Conservation (phyloP, 2,888 invertebrate species). For the Drosophila imparisetae region DNA sequence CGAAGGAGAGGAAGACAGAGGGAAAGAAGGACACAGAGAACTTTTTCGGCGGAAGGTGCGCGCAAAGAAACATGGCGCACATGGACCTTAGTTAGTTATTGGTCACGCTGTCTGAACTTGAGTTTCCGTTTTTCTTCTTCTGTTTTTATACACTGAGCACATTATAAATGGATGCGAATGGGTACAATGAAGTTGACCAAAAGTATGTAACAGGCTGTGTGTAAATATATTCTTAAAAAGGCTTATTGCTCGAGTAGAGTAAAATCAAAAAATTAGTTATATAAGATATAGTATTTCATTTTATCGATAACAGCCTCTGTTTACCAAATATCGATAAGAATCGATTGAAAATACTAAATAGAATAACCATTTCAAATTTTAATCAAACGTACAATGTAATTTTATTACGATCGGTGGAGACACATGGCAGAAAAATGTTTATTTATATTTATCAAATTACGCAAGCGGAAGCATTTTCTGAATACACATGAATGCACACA, state of each 20-base stretch:
- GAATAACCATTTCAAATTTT: background rate
- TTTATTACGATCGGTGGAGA: background rate
- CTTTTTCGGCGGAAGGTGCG: slow-evolving; percentile 19
- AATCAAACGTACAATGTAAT: background rate
- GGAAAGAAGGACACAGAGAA: background rate
- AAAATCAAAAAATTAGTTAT: background rate
- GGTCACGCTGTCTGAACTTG: slow-evolving; percentile 57
- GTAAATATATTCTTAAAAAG: background rate
- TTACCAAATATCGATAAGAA: background rate
- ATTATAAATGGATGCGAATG: background rate
- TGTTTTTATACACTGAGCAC: background rate
- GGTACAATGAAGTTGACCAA: background rate
- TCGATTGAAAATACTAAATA: background rate
- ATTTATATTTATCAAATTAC: background rate
- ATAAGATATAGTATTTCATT: background rate
- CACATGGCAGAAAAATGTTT: background rate
- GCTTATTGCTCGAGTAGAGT: background rate
- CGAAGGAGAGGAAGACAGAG: slow-evolving; percentile 8
- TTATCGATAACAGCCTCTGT: too few relatives aligned
- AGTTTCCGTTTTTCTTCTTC: slow-evolving; percentile 40
- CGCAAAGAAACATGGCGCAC: slow-evolving; percentile 29
- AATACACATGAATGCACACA: background rate
- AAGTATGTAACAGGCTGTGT: background rate
- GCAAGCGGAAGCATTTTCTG: background rate
- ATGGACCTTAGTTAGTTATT: slow-evolving; percentile 38